Conservation (phyloP, 2,888 invertebrate genomes). For the Campopleginae sp. region DNA sequence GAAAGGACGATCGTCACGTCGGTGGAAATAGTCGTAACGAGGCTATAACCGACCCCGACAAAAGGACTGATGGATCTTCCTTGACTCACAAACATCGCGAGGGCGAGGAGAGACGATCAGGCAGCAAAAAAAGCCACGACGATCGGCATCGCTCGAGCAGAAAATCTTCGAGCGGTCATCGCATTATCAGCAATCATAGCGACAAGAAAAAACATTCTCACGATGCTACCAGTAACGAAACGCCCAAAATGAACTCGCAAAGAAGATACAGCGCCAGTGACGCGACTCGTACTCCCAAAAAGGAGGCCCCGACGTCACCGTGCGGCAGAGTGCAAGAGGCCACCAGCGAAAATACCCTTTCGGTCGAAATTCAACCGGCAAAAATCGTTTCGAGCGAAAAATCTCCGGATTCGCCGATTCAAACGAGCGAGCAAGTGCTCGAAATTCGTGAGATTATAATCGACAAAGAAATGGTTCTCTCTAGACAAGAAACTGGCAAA, state of each 20-base stretch:
- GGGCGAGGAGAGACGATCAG: slow-evolving; percentile 69
- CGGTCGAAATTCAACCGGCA: neutral
- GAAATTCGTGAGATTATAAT: slow-evolving; percentile 46
- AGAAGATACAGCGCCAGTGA: slow-evolving; percentile 52
- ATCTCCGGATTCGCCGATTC: neutral
- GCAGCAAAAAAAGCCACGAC: slow-evolving; percentile 75
- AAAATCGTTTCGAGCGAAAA: slow-evolving; percentile 14
- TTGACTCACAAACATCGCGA: slow-evolving; percentile 57
- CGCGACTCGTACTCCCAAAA: slow-evolving; percentile 31
- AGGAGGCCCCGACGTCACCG: slow-evolving; percentile 20
- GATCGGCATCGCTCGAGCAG: slow-evolving; percentile 76
- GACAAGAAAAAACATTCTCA: slow-evolving; percentile 75
- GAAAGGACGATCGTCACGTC: slow-evolving; percentile 66
- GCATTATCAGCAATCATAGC: slow-evolving; percentile 64
- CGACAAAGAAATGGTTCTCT: slow-evolving; percentile 72
- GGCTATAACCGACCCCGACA: slow-evolving; percentile 62
- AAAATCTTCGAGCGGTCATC: slow-evolving; percentile 73
- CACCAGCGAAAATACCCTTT: neutral
- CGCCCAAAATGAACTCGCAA: slow-evolving; percentile 38
- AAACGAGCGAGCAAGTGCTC: neutral
- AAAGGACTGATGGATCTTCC: slow-evolving; percentile 39
- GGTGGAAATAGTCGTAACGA: slow-evolving; percentile 59
- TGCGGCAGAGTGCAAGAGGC: neutral
- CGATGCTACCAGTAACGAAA: slow-evolving; percentile 52
- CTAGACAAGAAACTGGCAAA: slow-evolving; percentile 78